Evolutionary conservation across 2,888 invertebrate species (phyloP), one percentile per base, ranked within the genome.

Genomic region (Zele albiditarsus): DNA sequence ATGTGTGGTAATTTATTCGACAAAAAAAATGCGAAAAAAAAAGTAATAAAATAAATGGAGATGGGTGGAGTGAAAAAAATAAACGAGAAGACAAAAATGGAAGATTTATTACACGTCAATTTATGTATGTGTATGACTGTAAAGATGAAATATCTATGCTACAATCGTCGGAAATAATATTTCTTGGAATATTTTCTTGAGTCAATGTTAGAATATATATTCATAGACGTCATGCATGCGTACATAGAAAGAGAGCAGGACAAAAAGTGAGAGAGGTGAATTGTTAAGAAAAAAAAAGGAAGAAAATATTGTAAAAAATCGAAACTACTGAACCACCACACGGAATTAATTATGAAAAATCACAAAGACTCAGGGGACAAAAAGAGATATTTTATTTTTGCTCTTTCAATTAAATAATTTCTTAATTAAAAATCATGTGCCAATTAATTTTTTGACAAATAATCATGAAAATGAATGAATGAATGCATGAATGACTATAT

Each of bases 401-500:
- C 49, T 67, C 16, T 31, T 27, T 53, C 57, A 46, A 28, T 33
- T 14, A 20, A 38, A 42, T 16, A 53, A 20, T 53, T 31, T 42
- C 27, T 27, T n/a, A 46, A 46, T 46, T 46, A 46, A 42, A 14
- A 42, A 46, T 46, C 46, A 70, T 65, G 74, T 74, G 74, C 74
- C 74, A 74, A 70, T 67, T 46, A 69, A 53, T 49, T 10, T 38
- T 38, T 38, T 12, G 5, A 31, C 31, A 31, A 31, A 38, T 8
- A 8, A 38, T 31, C 6, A 27, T 49, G 8, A 31, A 38, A 33
- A 38, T 4, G 8, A 33, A 63, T 33, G 8, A 63, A 62, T 20
- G n/a, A 60, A 28, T 3, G 12, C 63, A 31, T 5, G n/a, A 38
- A 38, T 63, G 6, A 53, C 20, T 53, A 20, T 53, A n/a, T 4